Conservation (phyloP, 1,140 invertebrate species). For the Pygmarrhopalites habei region DNA sequence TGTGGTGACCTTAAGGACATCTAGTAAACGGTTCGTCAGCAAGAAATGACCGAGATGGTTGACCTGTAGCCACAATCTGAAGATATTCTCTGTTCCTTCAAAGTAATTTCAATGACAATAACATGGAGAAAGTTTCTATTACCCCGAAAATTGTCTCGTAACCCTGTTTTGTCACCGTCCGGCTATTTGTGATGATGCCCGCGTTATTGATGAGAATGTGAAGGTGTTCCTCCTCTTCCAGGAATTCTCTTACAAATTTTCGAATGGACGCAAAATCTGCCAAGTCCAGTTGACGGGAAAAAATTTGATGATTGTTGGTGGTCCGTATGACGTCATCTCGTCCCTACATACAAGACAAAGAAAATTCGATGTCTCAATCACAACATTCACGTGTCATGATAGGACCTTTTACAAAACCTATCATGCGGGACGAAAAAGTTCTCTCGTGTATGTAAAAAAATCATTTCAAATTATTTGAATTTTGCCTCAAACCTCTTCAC, state of each 20-base stretch:
- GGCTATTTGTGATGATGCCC: slow-evolving; percentile 74
- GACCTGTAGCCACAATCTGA: too few species aligned
- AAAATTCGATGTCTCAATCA: too few species aligned
- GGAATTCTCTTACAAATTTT: slow-evolving; percentile 59
- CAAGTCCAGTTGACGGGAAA: slow-evolving; percentile 73
- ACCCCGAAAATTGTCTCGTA: slow-evolving; percentile 82
- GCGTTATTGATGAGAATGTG: slow-evolving; percentile 36
- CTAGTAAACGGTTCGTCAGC: slow-evolving; percentile 74
- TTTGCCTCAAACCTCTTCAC: slow-evolving; percentile 1
- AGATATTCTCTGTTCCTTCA: too few species aligned
- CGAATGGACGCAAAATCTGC: slow-evolving; percentile 67
- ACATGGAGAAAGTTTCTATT: too few species aligned
- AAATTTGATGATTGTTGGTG: slow-evolving; percentile 69
- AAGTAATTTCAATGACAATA: too few species aligned
- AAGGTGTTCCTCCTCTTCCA: slow-evolving; percentile 39
- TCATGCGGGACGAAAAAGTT: background rate
- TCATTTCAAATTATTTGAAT: too few species aligned
- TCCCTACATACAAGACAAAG: too few species aligned
- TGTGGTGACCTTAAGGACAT: slow-evolving; percentile 64
- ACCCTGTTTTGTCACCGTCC: slow-evolving; percentile 65
- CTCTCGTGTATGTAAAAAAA: background rate
- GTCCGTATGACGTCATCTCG: slow-evolving; percentile 67
- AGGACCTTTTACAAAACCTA: too few species aligned
- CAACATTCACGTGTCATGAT: too few species aligned
- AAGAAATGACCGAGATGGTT: slow-evolving; percentile 88